Base-by-base conservation (phyloP, 2,888 invertebrate species). In the Oscheius sp. region DNA sequence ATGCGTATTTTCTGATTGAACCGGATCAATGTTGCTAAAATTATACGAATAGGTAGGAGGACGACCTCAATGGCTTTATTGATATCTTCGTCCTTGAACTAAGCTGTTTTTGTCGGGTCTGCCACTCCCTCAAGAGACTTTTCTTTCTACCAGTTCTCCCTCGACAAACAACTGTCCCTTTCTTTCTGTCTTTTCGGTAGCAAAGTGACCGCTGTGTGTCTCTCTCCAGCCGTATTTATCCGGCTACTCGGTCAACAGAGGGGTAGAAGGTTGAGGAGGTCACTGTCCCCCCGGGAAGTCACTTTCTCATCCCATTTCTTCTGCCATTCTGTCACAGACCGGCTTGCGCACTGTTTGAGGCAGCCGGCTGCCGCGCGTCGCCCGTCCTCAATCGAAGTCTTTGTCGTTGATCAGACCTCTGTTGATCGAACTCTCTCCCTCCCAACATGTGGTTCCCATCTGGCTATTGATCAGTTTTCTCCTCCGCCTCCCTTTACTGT, bases 301-400 rank as follows among this genome's bases (percentile, higher is more conserved):
- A 24, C 54, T 22, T 20, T 22, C 32, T 32, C 54, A 8, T 9
- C 33, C n/a, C n/a, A n/a, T 54, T 20, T n/a, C 20, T 54, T 32
- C 54, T 54, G 33, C 33, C 54, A 32, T 33, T 36, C 47, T 47
- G 20, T 36, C 49, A 24, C n/a, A 26, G 59, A 59, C 59, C 59
- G 59, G 59, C 41, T 59, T 44, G 36, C 38, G 20, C 12, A 54
- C 44, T 59, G 59, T 59, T 59, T 59, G 59, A 28, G 26, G 28
- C 41, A 14, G 44, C 44, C 24, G 44, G 14, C 22, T 26, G 41
- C 59, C 26, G n/a, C n/a, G n/a, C n/a, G n/a, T n/a, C n/a, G n/a
- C n/a, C n/a, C n/a, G n/a, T n/a, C n/a, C n/a, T 33, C 54, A 33
- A 54, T 54, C 59, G 59, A 41, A 59, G 59, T 59, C 59, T 59